These are phyloP conservation scores for Buathra laborator DNA, from an alignment of 2,888 invertebrate species.

Conservation along the genomic window DNA sequence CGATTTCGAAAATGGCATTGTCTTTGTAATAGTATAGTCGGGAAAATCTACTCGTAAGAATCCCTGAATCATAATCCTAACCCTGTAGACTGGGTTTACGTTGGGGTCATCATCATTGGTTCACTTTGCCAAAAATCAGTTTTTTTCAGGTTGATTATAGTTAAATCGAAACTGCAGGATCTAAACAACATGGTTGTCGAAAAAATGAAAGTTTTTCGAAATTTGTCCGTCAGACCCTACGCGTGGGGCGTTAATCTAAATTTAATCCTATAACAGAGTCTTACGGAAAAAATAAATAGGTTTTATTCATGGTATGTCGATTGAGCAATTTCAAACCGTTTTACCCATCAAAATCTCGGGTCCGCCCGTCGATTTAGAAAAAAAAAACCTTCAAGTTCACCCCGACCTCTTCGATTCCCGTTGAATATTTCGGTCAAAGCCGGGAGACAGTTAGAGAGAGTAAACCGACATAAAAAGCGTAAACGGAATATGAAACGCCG, in stretches of 20 bases:
- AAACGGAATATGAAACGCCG: conserved; percentile 17
- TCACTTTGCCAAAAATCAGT: no score
- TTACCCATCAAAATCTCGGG: background rate
- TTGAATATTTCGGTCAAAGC: conserved; percentile 29
- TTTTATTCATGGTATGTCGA: background rate
- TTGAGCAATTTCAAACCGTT: conserved; percentile 1
- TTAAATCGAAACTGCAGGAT: no score
- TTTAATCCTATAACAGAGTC: background rate
- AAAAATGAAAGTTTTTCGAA: no score
- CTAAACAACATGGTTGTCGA: no score
- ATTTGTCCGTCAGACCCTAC: no score
- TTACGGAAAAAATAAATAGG: background rate
- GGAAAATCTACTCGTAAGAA: no score
- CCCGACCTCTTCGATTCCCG: background rate
- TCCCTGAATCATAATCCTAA: no score
- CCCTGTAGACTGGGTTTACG: no score
- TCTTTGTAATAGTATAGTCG: no score
- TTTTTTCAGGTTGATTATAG: no score
- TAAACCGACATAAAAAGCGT: background rate
- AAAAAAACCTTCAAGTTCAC: background rate
- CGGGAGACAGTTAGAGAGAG: background rate
- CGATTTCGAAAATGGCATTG: no score
- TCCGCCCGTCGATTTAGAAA: background rate
- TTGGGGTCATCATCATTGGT: no score
- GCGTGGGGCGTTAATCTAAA: background rate